Evolutionary conservation across 2,888 invertebrate species (phyloP), one percentile per base, ranked within the genome.

Genomic region (Zaprionus obscuricornis): DNA sequence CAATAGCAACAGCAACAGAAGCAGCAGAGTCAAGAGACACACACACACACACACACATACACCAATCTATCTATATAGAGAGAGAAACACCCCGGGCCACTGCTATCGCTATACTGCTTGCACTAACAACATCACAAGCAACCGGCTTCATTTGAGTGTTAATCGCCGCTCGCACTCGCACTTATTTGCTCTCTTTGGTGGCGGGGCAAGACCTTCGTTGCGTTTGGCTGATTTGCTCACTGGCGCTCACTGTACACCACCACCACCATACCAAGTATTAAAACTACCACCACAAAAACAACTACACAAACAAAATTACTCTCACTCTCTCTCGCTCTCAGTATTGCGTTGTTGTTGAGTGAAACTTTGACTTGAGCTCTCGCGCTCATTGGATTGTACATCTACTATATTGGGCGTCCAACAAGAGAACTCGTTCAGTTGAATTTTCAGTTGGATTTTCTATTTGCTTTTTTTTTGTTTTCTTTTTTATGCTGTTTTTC

Each of bases 121-220:
- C 78, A 64, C 86, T 6, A 22, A 13, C 31, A 3, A 8, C 45
- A 3, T 13, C 26, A 37, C 26, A 60, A 57, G 40, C 50, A 56
- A 17, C 14, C 22, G 11, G 40, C 40, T 46, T 3, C 52, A 24
- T 58, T 76, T 84, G 85, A 83, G 83, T 75, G 74, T 26, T 77
- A 81, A 42, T 81, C 62, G 47, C 26, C 66, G 68, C 57, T 74
- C 58, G 51, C 66, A 46, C 14, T 74, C 72, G 67, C 73, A 73
- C 77, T 10, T 33, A 18, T 42, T 7, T 45, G 47, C 62, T 51
- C 65, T 70, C 70, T 64, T 56, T 67, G 58, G 66, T 67, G 76
- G 77, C 81, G 87, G 88, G 87, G 88, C 88, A 88, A 88, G 88
- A 88, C 88, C 87, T 87, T 81, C 85, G 79, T 82, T 83, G 88